Evolutionary conservation across 2,888 invertebrate species (phyloP), one percentile per base, ranked within the genome.

Genomic region (Philereme vetulata): DNA sequence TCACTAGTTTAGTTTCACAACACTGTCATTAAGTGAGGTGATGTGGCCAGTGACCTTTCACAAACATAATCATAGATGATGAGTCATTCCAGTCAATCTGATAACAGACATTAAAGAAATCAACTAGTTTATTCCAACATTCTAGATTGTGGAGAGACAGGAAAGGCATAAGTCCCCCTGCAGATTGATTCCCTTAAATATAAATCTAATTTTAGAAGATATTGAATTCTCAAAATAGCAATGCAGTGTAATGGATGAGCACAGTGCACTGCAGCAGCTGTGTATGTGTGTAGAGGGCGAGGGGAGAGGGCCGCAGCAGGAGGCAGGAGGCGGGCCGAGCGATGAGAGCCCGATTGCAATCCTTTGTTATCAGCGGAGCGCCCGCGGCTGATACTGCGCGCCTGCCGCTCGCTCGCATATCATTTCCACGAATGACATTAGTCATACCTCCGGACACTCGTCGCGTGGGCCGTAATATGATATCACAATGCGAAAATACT

Each of bases 401-500:
- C 77, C 80, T 78, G 83, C 85, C 85, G 81, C 83, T 87, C 81
- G 86, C 84, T 86, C 81, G 86, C 84, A 85, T 88, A 90, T 90
- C 88, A 90, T 78, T 90, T 91, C 91, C 85, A 87, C 81, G 90
- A 90, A 91, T 82, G 78, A 85, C 89, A 92, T 93, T 93, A 93
- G 89, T 93, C 92, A 93, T 91, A 87, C 87, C 80, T 81, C 80
- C 82, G 84, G 86, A 78, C 85, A 87, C 83, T 87, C 85, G 81
- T 87, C 88, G 92, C 92, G 92, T 93, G 92, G 92, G 92, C 88
- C 85, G 92, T 92, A 92, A 93, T 88, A 93, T 93, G 92, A 93
- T 93, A 93, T 93, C 92, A 93, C 92, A 93, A 92, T 91, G 92
- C 92, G 90, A 93, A 93, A 93, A 93, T 92, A 92, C 88, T 88